Base-by-base conservation (phyloP, 2,113 vertebrate species). In the Baryphthengus martii region DNA sequence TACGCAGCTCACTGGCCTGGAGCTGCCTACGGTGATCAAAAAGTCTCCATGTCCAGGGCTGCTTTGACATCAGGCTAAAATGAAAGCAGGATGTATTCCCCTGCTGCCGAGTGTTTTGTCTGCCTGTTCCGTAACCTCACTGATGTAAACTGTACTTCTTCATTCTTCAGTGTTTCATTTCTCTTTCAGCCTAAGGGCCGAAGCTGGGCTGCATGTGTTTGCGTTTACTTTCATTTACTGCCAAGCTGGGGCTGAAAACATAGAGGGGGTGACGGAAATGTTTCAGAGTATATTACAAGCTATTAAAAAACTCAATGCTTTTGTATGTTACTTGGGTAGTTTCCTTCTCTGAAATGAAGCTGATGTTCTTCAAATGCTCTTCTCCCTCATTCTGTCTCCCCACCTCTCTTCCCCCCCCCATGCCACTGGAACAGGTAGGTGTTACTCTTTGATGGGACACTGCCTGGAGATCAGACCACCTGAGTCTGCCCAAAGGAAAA, bases 211-310 rank as follows among this genome's bases (percentile, higher is more conserved):
- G 52, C 11, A 0, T 55, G 47, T 73, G 68, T 84, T 89, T 94
- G 96, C n/a, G 59, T 97, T 97, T 44, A n/a, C 84, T 87, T 94
- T 87, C 77, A 88, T 73, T 95, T 93, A 83, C 53, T 86, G 90
- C 95, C 96, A 97, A 61, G 9, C n/a, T 37, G 18, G 9, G 73
- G 76, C 63, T 92, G 85, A 97, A 92, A 83, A 90, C 1, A 1
- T 8, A 90, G 88, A 89, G 13, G 44, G 44, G 33, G 58, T 65
- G 89, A 96, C 93, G 68, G 86, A 90, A 97, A 89, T 95, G 78
- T 86, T 89, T 95, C 75, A 95, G 89, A 86, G 44, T 44, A 31
- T n/a, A 76, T 80, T 88, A 84, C 90, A 96, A 85, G 33, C 50
- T 72, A 94, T 68, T 89, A 87, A 94, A 87, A 94, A 97, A 84